These are phyloP conservation scores for Chelonoidis abingdonii DNA, from an alignment of 2,113 vertebrate species.

Conservation along the genomic window DNA sequence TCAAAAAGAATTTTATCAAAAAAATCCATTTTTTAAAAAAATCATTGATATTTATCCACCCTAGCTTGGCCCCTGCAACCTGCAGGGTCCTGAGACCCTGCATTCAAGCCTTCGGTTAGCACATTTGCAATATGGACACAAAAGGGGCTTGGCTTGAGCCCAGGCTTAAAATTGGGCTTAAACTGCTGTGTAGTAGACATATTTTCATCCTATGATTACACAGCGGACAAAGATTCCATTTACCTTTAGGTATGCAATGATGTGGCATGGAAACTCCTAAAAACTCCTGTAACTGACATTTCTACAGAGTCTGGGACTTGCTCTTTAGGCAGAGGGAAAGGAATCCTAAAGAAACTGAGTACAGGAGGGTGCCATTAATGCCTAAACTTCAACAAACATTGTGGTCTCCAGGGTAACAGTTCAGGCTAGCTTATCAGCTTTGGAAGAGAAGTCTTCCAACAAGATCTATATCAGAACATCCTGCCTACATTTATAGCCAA, in stretches of 20 bases:
- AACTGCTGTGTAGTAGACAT: background rate
- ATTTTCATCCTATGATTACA: background rate
- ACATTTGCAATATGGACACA: no score
- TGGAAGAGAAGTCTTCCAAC: background rate
- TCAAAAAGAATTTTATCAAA: no score
- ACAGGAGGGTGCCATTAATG: background rate
- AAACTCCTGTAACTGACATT: background rate
- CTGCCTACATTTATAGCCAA: background rate
- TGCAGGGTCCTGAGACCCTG: no score
- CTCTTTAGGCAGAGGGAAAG: background rate
- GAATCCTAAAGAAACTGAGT: background rate
- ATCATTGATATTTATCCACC: no score
- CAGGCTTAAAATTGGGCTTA: no score
- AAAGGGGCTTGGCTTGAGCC: no score
- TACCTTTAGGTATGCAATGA: background rate
- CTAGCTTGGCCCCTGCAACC: no score
- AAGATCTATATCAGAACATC: background rate
- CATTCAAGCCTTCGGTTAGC: no score
- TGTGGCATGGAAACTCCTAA: accelerated
- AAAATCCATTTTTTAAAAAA: no score
- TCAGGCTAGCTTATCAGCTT: background rate
- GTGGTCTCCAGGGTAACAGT: accelerated
- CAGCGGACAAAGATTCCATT: background rate
- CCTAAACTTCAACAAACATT: background rate
- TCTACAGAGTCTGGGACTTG: background rate